Evolutionary conservation across 2,888 invertebrate genomes (phyloP).

Genomic region (Horisme vitalbata): DNA sequence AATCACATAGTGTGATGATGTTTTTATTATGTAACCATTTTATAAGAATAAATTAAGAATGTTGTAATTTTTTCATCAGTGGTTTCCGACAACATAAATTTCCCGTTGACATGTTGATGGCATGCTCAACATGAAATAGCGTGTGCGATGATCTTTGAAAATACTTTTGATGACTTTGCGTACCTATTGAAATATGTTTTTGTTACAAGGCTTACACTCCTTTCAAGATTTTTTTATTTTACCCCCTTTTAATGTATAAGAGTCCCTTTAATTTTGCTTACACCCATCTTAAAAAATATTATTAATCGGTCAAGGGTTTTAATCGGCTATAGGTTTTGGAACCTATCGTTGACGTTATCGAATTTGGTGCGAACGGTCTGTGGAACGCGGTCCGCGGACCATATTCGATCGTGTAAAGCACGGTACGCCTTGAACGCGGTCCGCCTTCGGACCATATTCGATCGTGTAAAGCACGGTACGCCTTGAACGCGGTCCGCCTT

Average conservation of each 20-base stretch:
- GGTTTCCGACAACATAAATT: slow-evolving; percentile 11
- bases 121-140: slow-evolving; percentile 8
- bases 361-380: too few species aligned
- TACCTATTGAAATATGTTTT: not conserved
- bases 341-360: too few species aligned
- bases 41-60: slow-evolving; percentile 18
- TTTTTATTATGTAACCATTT: slow-evolving; percentile 16
- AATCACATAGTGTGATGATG: slow-evolving; percentile 29
- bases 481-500: too few species aligned
- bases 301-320: too few species aligned
- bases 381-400: too few species aligned
- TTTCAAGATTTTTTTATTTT: not conserved
- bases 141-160: slow-evolving; percentile 5
- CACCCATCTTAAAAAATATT: too few species aligned
- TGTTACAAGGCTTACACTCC: not conserved
- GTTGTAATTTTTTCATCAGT: slow-evolving; percentile 8
- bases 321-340: too few species aligned
- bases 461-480: too few species aligned
- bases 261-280: too few species aligned
- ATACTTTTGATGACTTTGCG: not conserved
- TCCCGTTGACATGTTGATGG: slow-evolving; percentile 14
- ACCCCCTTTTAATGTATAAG: not conserved
- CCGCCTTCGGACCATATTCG: too few species aligned
- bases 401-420: too few species aligned
- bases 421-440: too few species aligned